A percentile compares a stretch with the other conserved stretches of the same genome.
Conservation (phyloP, 2,888 invertebrate species). For the Lysandra bellargus region DNA sequence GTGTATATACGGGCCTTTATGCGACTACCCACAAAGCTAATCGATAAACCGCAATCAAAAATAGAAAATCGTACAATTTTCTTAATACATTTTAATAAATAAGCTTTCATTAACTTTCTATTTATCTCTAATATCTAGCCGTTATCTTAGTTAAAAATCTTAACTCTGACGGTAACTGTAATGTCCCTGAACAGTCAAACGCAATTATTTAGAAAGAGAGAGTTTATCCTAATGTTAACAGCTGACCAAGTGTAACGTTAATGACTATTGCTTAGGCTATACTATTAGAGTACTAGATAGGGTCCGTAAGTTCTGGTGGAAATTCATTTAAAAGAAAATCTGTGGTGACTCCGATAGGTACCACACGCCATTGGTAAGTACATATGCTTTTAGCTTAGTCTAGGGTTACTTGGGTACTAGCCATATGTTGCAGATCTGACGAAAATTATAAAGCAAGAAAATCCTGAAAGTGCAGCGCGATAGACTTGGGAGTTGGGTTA, state of each 20-base stretch:
- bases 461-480: too few species aligned
- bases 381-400: too few species aligned
- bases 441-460: too few species aligned
- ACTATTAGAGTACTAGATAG: neutral
- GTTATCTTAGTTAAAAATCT: slow-evolving; percentile 24
- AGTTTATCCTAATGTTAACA: slow-evolving; percentile 1
- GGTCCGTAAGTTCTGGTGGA: too few species aligned
- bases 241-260: neutral
- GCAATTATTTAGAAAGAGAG: slow-evolving; percentile 22
- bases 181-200: neutral
- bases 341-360: too few species aligned
- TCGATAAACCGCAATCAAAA: neutral
- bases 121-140: slow-evolving; percentile 13
- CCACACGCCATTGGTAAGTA: too few species aligned
- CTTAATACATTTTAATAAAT: slow-evolving; percentile 14
- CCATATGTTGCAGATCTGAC: too few species aligned
- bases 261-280: neutral
- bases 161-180: slow-evolving; percentile 25
- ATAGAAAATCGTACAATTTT: slow-evolving; percentile 13
- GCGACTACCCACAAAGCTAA: neutral
- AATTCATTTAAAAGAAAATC: too few species aligned
- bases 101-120: slow-evolving; percentile 29
- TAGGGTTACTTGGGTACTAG: too few species aligned
- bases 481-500: too few species aligned
- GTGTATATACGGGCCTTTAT: neutral